These are phyloP conservation scores for Apamea epomidion DNA, from an alignment of 2,888 invertebrate genomes.

Conservation along the genomic window DNA sequence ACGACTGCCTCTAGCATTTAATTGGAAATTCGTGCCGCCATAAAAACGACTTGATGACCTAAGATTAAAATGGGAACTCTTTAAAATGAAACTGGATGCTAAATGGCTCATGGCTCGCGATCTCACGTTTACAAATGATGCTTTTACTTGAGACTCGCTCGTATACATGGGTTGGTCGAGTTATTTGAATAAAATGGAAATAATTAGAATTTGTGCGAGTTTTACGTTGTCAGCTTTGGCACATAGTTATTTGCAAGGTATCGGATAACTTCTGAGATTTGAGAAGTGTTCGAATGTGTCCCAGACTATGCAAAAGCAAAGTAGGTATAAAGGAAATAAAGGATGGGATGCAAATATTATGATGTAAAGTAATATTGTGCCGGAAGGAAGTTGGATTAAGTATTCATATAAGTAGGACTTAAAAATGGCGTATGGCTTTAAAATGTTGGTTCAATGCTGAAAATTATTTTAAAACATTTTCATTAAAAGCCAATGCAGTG, in stretches of 20 bases:
- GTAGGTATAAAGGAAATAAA: constrained; percentile 9
- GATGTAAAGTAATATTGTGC: neutral
- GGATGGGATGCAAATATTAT: constrained; percentile 2
- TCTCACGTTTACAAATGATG: constrained; percentile 75
- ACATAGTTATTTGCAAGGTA: constrained; percentile 29
- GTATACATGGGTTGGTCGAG: constrained; percentile 54
- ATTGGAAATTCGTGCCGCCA: constrained; percentile 87
- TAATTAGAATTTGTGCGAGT: constrained; percentile 59
- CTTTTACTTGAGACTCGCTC: constrained; percentile 66
- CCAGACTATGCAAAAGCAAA: constrained; percentile 11
- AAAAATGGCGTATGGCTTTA: neutral
- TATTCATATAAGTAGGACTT: constrained; percentile 17
- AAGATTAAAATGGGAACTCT: constrained; percentile 82
- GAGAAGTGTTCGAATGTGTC: constrained; percentile 3
- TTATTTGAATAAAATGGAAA: constrained; percentile 68
- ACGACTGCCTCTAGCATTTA: constrained; percentile 86
- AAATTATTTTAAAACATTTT: neutral
- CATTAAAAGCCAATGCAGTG: neutral
- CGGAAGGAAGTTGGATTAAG: constrained; percentile 12
- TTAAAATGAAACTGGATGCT: constrained; percentile 76
- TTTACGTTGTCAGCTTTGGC: constrained; percentile 41
- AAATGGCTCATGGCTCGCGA: constrained; percentile 68
- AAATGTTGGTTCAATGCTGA: neutral
- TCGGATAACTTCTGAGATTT: constrained; percentile 10
- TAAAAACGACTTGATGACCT: constrained; percentile 86